phyloP scores from a whole-genome alignment of 2,888 invertebrate genomes.

The Aspidiotus rigidus region DNA sequence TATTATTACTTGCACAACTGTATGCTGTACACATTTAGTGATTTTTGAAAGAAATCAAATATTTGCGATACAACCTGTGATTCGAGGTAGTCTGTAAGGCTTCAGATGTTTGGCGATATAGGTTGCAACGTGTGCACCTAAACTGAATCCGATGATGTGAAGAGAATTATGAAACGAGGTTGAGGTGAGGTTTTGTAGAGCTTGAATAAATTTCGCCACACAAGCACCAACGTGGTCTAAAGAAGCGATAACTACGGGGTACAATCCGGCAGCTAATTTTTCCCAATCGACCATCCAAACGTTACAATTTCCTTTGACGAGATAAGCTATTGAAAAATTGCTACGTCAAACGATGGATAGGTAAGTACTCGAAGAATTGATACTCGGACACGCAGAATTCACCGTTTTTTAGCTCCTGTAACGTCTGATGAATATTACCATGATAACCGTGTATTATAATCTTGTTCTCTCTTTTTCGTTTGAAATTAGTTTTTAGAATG shows the following conservation, averaged over 20 bases:
- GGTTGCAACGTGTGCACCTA: slow-evolving; percentile 35
- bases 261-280: slow-evolving; percentile 51
- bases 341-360: too few relatives aligned
- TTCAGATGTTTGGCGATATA: slow-evolving; percentile 47
- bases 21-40: too few relatives aligned
- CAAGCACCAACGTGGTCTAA: slow-evolving; percentile 53
- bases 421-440: too few relatives aligned
- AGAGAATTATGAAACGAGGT: slow-evolving; percentile 40
- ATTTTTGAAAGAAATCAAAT: too few relatives aligned
- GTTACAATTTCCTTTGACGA: slow-evolving; percentile 45
- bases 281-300: slow-evolving; percentile 57
- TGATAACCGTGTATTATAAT: too few relatives aligned
- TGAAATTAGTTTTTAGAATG: too few relatives aligned
- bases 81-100: slow-evolving; percentile 49
- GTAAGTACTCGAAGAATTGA: too few relatives aligned
- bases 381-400: too few relatives aligned
- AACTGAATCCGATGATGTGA: slow-evolving; percentile 54
- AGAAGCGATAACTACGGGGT: slow-evolving; percentile 55
- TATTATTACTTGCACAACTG: too few relatives aligned
- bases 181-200: slow-evolving; percentile 30
- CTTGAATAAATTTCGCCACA: slow-evolving; percentile 46
- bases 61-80: slow-evolving; percentile 46
- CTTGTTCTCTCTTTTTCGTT: too few relatives aligned
- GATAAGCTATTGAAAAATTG: too few relatives aligned
- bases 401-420: too few relatives aligned